Evolutionary conservation across 2,888 invertebrate species (phyloP).

Genomic region (Cinara cedri): DNA sequence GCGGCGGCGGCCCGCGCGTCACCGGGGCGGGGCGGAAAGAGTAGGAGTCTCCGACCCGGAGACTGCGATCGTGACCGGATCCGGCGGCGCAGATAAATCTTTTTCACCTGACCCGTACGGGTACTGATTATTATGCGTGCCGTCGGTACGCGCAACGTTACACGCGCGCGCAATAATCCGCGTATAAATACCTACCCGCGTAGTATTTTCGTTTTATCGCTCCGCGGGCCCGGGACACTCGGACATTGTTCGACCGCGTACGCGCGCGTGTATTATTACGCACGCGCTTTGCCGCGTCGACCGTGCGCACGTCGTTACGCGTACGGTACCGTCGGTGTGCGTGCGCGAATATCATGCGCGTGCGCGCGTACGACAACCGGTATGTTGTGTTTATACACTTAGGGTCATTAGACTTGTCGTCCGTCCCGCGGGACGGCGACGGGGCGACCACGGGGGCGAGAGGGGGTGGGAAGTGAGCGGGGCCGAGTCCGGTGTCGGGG

Average conservation of each 20-base stretch:
- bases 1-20: too few relatives aligned
- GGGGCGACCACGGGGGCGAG: neutral
- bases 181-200: neutral
- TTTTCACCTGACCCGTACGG: too few relatives aligned
- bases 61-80: constrained; percentile 45
- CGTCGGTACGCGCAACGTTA: too few relatives aligned
- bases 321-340: neutral
- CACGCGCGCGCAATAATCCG: too few relatives aligned
- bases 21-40: too few relatives aligned
- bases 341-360: too few relatives aligned
- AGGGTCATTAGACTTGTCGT: constrained; percentile 41
- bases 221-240: neutral
- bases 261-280: too few relatives aligned
- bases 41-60: neutral
- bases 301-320: neutral
- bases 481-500: too few relatives aligned
- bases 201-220: neutral
- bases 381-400: neutral
- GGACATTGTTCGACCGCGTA: neutral
- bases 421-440: neutral
- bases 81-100: constrained; percentile 38
- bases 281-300: neutral
- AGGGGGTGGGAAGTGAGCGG: too few relatives aligned
- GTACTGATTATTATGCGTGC: too few relatives aligned
- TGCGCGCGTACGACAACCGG: too few relatives aligned